Conservation (phyloP, 2,113 vertebrate genomes). For the Melospiza georgiana region DNA sequence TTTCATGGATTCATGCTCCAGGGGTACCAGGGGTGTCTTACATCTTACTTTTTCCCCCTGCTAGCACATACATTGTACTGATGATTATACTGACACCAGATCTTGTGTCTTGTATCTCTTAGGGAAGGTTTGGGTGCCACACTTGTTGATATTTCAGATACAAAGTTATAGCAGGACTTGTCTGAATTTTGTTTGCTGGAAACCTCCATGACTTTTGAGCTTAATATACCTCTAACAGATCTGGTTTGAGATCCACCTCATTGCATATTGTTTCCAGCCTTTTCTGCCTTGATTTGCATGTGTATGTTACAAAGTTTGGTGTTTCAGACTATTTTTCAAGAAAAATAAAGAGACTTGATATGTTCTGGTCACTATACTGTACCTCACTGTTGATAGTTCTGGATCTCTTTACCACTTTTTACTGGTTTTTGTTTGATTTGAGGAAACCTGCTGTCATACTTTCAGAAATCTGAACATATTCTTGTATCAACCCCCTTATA, state of each 20-base stretch:
- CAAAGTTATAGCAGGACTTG: not conserved
- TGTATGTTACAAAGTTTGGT: not conserved
- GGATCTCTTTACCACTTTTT: not conserved
- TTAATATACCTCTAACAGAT: not conserved
- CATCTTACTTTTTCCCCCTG: accelerated
- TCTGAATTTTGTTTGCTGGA: not conserved
- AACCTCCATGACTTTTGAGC: not conserved
- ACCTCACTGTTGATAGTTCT: not conserved
- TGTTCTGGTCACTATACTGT: accelerated
- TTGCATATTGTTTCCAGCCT: not conserved
- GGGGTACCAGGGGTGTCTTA: not conserved
- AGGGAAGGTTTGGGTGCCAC: not conserved
- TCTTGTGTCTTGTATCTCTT: not conserved
- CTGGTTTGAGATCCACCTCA: not conserved
- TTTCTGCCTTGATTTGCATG: not conserved
- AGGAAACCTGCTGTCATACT: not conserved
- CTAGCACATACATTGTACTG: not conserved
- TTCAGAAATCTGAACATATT: not conserved
- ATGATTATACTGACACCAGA: not conserved
- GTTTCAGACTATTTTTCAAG: not conserved
- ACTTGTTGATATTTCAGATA: not conserved
- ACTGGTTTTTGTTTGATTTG: not conserved
- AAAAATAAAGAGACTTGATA: not conserved
- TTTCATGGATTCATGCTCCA: not conserved
- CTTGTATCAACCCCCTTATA: not conserved